These are phyloP conservation scores for Schizotus pectinicornis DNA, from an alignment of 2,888 invertebrate species.

Conservation along the genomic window DNA sequence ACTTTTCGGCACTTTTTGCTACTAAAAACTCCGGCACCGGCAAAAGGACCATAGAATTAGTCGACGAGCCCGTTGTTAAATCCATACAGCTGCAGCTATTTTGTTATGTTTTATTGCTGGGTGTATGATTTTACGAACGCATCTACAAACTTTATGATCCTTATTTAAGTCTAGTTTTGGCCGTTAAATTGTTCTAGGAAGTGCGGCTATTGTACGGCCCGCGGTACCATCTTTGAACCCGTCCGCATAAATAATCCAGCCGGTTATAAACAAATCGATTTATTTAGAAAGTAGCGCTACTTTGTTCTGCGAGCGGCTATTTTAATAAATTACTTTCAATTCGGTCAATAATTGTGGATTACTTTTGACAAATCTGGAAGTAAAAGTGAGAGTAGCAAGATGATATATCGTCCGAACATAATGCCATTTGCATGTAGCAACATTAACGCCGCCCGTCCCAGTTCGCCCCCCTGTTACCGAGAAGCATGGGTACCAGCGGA, in stretches of 20 bases:
- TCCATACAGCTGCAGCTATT: conserved; percentile 20
- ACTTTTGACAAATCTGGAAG: not conserved
- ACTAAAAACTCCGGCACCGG: not conserved
- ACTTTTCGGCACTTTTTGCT: conserved; percentile 18
- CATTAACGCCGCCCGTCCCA: not conserved
- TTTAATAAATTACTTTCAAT: conserved; percentile 13
- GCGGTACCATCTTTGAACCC: conserved; percentile 6
- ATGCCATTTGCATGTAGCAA: conserved; percentile 6
- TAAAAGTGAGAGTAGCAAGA: conserved; percentile 1
- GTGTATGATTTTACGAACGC: conserved; percentile 21
- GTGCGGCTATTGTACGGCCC: conserved; percentile 6
- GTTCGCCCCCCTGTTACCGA: too few species aligned
- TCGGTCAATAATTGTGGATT: conserved; percentile 10
- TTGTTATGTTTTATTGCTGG: conserved; percentile 1
- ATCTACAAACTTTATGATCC: conserved; percentile 14
- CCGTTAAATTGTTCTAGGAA: conserved; percentile 25
- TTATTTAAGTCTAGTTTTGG: conserved; percentile 5
- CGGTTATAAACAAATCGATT: conserved; percentile 1
- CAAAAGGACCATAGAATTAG: conserved; percentile 11
- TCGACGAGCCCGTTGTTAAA: not conserved
- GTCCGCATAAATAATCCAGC: conserved; percentile 6
- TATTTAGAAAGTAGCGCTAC: conserved; percentile 2
- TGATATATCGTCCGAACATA: conserved; percentile 1
- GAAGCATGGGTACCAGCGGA: not conserved
- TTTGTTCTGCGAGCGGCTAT: not conserved